Base-by-base conservation (phyloP, 2,113 vertebrate genomes). In the Larimichthys polyactis region DNA sequence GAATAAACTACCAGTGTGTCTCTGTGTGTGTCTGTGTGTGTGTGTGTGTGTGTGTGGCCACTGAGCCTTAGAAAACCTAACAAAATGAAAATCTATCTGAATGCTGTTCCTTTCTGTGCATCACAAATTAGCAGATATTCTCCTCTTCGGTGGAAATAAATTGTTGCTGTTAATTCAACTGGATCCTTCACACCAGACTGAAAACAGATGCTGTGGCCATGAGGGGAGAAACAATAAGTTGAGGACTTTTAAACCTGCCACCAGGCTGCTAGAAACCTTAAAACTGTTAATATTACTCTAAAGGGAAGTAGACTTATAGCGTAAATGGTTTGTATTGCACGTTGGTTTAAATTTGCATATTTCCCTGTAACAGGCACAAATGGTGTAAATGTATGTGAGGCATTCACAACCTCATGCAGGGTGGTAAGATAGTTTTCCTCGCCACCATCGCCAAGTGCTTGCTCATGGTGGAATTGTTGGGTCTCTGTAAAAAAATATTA, bases 111-210 rank as follows among this genome's bases (percentile, higher is more conserved):
- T 76, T 11, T 69, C 20, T 57, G 20, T 40, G 60, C n/a, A 62
- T 71, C 52, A 77, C 15, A 78, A 64, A 71, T 67, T n/a, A 71
- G 52, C 44, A 85, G 24, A 67, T 46, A 67, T 78, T 74, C 62
- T 74, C 64, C 48, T 46, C 40, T 48, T 54, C 43, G 46, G 54
- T 32, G 52, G 66, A 67, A 71, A 73, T 73, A 73, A 52, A 68
- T 70, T 5, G 19, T 69, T 40, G 32, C 20, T 57, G 51, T 74
- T 75, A 29, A 58, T 67, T 80, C 71, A 60, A 9, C 44, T 11
- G 14, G 74, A 65, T 77, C 49, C 51, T 73, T 74, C 48, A 27
- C 48, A 57, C 14, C 75, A 67, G 19, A 15, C 17, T 54, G 59
- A 78, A 49, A 74, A 73, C 40, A 63, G 12, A 71, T 66, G 65